A percentile compares a stretch with the other conserved stretches of the same genome.
These are phyloP conservation scores for Neosalanx taihuensis DNA, from an alignment of 2,797 vertebrate species.

Conservation along the genomic window DNA sequence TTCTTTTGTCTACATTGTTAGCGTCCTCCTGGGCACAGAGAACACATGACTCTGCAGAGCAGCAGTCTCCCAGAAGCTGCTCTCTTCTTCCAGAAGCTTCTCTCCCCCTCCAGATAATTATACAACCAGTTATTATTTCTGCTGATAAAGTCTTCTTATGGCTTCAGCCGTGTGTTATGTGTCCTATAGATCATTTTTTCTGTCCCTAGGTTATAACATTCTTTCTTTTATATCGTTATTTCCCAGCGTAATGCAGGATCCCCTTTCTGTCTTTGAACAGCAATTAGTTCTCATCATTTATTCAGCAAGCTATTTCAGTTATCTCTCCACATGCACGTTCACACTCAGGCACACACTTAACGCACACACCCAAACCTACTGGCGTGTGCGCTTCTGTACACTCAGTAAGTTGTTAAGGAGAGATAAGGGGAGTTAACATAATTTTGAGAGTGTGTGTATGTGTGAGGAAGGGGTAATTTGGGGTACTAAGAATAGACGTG, in stretches of 20 bases:
- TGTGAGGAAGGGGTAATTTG: constrained; percentile 38
- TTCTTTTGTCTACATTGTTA: too few species aligned
- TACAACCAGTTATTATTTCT: too few species aligned
- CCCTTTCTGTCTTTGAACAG: background rate
- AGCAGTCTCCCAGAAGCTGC: too few species aligned
- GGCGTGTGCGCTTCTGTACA: background rate
- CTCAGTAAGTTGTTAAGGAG: too few species aligned
- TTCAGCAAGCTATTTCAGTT: constrained; percentile 11
- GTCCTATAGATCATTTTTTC: background rate
- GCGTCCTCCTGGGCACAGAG: too few species aligned
- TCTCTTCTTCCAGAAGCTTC: too few species aligned
- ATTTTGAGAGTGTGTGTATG: constrained; percentile 16
- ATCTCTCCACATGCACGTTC: background rate
- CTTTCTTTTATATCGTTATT: background rate
- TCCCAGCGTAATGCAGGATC: background rate
- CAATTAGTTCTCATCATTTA: constrained; percentile 4
- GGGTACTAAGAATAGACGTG: constrained; percentile 63
- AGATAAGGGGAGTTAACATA: background rate
- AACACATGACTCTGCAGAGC: too few species aligned
- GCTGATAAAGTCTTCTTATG: too few species aligned
- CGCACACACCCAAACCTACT: background rate
- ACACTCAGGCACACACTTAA: background rate
- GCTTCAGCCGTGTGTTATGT: background rate
- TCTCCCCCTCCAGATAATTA: too few species aligned
- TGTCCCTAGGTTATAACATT: background rate